A percentile compares a stretch with the other conserved stretches of the same genome.
phyloP scores from a whole-genome alignment of 2,113 vertebrate genomes.

The Seriola dumerili region DNA sequence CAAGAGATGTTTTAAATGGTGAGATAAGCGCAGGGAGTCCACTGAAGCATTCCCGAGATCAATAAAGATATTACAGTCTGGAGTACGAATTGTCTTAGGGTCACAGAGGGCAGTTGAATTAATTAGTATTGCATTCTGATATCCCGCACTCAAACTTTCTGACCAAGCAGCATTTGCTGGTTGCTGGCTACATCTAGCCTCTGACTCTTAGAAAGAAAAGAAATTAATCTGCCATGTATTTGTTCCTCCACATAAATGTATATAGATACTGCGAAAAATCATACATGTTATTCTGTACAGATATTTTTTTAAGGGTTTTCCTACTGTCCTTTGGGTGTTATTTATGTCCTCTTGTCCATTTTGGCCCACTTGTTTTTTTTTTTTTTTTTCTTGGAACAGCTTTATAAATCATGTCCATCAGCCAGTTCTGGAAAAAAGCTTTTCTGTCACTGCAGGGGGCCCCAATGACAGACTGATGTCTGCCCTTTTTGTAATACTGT shows the following conservation, averaged over 20 bases:
- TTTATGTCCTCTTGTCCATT: constrained; percentile 36
- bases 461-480: constrained; percentile 43
- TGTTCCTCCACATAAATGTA: neutral
- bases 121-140: constrained; percentile 93
- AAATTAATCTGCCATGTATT: constrained; percentile 28
- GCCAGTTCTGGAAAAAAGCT: constrained; percentile 49
- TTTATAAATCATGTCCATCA: constrained; percentile 70
- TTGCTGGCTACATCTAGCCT: constrained; percentile 19
- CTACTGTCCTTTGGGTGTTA: constrained; percentile 1
- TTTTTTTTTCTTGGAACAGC: constrained; percentile 28
- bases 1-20: constrained; percentile 92
- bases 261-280: neutral
- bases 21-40: constrained; percentile 92
- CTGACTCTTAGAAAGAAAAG: neutral
- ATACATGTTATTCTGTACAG: neutral
- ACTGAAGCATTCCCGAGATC: constrained; percentile 90
- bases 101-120: constrained; percentile 92
- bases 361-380: constrained; percentile 40
- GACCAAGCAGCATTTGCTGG: constrained; percentile 51
- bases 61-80: constrained; percentile 95
- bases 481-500: constrained; percentile 31
- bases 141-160: constrained; percentile 78
- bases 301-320: neutral
- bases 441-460: constrained; percentile 60
- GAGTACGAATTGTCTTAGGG: constrained; percentile 90